Conservation (phyloP, 2,888 invertebrate species). For the Phengaris arion region DNA sequence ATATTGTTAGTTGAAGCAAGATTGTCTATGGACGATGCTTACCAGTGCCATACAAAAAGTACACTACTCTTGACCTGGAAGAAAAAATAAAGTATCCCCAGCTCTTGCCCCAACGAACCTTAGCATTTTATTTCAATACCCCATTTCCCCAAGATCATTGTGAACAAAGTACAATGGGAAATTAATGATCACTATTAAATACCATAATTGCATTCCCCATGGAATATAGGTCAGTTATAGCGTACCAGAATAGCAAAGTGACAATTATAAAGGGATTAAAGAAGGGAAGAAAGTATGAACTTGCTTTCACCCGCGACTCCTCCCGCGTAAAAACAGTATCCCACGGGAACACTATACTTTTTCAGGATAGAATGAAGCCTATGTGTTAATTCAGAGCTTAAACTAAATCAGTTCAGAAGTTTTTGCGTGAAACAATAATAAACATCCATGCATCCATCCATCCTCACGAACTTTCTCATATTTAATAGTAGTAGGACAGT, state of each 20-base stretch:
- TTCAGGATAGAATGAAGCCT: too few species aligned
- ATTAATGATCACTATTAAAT: slow-evolving; percentile 20
- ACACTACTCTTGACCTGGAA: not conserved
- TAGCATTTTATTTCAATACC: not conserved
- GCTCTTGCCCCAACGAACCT: not conserved
- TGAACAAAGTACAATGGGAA: slow-evolving; percentile 8
- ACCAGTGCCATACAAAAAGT: not conserved
- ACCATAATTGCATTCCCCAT: slow-evolving; percentile 12
- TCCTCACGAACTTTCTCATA: too few species aligned
- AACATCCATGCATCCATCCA: too few species aligned
- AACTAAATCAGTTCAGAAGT: too few species aligned
- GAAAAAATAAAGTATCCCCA: not conserved
- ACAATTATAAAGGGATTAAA: not conserved
- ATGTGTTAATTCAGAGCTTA: too few species aligned
- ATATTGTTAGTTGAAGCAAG: too few species aligned
- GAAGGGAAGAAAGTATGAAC: too few species aligned
- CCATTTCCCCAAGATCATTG: not conserved
- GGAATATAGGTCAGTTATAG: slow-evolving; percentile 16
- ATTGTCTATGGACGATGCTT: too few species aligned
- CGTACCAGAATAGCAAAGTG: not conserved
- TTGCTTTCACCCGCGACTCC: not conserved
- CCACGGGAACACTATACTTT: too few species aligned
- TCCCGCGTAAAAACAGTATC: too few species aligned
- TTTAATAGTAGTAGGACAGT: too few species aligned
- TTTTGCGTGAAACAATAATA: too few species aligned